These are phyloP conservation scores for Cladorhizidae sp. DNA, from an alignment of 37 sponge, comb jelly and placozoan species.

Conservation along the genomic window DNA sequence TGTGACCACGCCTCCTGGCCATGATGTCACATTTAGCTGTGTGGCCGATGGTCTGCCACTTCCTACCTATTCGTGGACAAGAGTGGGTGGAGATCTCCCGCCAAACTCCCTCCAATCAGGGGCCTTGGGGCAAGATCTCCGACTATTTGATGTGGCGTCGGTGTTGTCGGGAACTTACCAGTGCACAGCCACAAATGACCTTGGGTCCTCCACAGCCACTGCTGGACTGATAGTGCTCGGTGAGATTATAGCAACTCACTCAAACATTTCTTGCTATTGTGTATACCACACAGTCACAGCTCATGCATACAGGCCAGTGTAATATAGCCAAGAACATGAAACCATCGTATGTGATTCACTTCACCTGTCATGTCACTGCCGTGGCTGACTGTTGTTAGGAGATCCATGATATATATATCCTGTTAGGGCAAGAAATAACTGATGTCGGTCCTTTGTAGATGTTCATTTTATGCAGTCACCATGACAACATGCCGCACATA, in stretches of 20 bases:
- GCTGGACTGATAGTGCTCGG: constrained; percentile 29
- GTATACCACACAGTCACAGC: too few species aligned
- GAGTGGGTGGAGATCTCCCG: neutral
- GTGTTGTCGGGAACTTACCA: constrained; percentile 44
- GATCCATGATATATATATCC: neutral
- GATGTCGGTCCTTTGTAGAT: too few species aligned
- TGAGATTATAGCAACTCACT: too few species aligned
- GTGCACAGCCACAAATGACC: constrained; percentile 45
- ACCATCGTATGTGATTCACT: too few species aligned
- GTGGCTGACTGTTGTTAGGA: too few species aligned
- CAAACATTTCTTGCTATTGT: too few species aligned
- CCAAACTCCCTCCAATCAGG: neutral
- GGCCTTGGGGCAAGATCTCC: neutral
- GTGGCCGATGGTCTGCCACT: constrained; percentile 36
- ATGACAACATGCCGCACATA: too few species aligned
- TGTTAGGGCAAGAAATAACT: too few species aligned
- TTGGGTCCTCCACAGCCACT: constrained; percentile 14
- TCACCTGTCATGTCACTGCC: too few species aligned
- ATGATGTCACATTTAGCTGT: constrained; percentile 32
- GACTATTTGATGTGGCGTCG: constrained; percentile 9
- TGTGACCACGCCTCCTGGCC: constrained; percentile 2
- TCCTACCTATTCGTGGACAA: constrained; percentile 28
- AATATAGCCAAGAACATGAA: too few species aligned
- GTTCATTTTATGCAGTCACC: too few species aligned
- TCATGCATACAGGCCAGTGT: too few species aligned